Evolutionary conservation across 2,113 vertebrate genomes (phyloP).

Genomic region (Phoenicopterus ruber): DNA sequence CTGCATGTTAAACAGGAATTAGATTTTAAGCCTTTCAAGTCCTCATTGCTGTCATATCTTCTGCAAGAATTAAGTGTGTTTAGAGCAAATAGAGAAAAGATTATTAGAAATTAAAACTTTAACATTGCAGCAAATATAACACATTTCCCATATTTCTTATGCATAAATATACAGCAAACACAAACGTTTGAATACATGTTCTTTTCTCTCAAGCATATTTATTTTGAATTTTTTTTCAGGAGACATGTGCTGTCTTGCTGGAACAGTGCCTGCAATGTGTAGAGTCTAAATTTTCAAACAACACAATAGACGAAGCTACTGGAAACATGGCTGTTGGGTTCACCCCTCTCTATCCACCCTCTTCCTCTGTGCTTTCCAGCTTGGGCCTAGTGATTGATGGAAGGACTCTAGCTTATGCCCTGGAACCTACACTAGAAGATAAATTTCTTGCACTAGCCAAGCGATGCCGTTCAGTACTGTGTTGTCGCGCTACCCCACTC

Average conservation of each 20-base stretch:
- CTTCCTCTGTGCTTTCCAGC: conserved; percentile 68
- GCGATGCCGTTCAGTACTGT: conserved; percentile 89
- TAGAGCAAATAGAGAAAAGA: background rate
- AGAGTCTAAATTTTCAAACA: conserved; percentile 80
- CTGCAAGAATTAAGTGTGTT: background rate
- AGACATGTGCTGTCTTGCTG: conserved; percentile 86
- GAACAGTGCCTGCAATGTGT: conserved; percentile 88
- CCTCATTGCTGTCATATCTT: background rate
- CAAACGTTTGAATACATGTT: background rate
- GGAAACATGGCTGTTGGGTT: conserved; percentile 67
- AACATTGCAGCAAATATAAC: background rate
- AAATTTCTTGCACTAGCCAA: conserved; percentile 89
- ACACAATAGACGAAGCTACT: conserved; percentile 53
- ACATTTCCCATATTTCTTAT: background rate
- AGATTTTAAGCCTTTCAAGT: background rate
- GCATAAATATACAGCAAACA: background rate
- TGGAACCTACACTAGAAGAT: conserved; percentile 88
- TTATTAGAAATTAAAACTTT: background rate
- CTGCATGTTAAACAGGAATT: background rate
- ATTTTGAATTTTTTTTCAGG: conserved; percentile 75
- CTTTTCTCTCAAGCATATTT: conserved; percentile 14
- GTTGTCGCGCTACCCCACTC: conserved; percentile 92
- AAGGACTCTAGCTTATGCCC: conserved; percentile 88
- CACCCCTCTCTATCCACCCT: conserved; percentile 58
- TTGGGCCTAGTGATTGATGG: conserved; percentile 93